Evolutionary conservation across 2,113 vertebrate genomes (phyloP).

Genomic region (Notothenia coriiceps): DNA sequence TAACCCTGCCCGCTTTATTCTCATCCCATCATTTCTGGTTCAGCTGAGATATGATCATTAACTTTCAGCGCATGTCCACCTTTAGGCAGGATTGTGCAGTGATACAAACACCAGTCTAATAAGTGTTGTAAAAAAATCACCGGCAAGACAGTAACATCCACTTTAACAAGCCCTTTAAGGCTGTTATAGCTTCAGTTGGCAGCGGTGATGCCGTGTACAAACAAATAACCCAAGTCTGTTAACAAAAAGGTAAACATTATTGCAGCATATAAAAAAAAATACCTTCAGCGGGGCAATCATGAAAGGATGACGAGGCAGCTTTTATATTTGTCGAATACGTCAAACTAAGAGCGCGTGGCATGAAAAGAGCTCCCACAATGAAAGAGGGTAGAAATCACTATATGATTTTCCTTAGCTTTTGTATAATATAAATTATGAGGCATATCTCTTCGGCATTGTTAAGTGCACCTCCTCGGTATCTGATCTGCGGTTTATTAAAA

Average conservation of each 20-base stretch:
- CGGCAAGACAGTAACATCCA: slow-evolving; percentile 22
- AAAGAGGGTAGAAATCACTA: slow-evolving; percentile 19
- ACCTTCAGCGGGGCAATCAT: slow-evolving; percentile 19
- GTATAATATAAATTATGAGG: slow-evolving; percentile 76
- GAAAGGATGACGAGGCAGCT: slow-evolving; percentile 62
- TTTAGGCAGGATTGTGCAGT: slow-evolving; percentile 18
- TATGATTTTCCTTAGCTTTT: slow-evolving; percentile 65
- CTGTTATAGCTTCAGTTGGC: slow-evolving; percentile 55
- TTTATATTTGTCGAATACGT: slow-evolving; percentile 56
- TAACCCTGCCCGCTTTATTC: slow-evolving; percentile 61
- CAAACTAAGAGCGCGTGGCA: slow-evolving; percentile 26
- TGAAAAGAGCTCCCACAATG: slow-evolving; percentile 45
- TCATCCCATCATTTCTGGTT: slow-evolving; percentile 70
- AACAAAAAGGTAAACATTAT: slow-evolving; percentile 62
- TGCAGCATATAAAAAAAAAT: slow-evolving; percentile 24
- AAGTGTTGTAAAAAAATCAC: slow-evolving; percentile 49
- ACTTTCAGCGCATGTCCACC: slow-evolving; percentile 32
- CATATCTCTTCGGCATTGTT: slow-evolving; percentile 75
- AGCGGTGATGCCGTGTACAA: slow-evolving; percentile 46
- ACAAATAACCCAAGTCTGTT: slow-evolving; percentile 63
- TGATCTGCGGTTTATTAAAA: slow-evolving; percentile 86
- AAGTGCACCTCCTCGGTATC: slow-evolving; percentile 73
- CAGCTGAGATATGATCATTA: slow-evolving; percentile 60
- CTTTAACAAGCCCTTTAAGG: slow-evolving; percentile 55
- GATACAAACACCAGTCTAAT: slow-evolving; percentile 18